Evolutionary conservation across 2,888 invertebrate species (phyloP), one percentile per base, ranked within the genome.

Genomic region (Spicauda simplicius): DNA sequence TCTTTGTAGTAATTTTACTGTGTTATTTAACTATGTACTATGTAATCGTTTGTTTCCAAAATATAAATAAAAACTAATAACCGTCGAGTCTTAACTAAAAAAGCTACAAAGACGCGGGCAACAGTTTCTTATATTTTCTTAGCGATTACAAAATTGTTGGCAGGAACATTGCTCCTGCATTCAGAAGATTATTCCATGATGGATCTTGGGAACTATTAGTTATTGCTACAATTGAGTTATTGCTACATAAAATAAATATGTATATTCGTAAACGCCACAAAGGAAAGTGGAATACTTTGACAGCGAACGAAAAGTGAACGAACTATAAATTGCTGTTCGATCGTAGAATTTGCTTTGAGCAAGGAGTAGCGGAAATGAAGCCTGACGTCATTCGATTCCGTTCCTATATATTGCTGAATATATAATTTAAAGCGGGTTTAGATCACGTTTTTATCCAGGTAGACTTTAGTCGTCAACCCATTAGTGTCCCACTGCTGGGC

Each of bases 241-340:
- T n/a, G 45, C 45, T 45, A 45, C 45, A 45, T 45, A 45, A 14
- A 12, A 45, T n/a, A 45, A 45, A 45, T 45, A 45, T 45, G 45
- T 45, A 58, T 45, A n/a, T 45, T 19, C 41, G 37, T 41, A 10
- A 5, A n/a, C 7, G n/a, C 19, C 41, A 58, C 58, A 58, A 58
- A 58, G 20, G 41, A 45, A 41, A 45, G n/a, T 45, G 20, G 58
- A 45, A 41, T 45, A 45, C 45, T 45, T 58, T 58, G 58, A 20
- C 45, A 20, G 18, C 37, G 57, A 19, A 57, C 37, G 57, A 57
- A 33, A 10, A 57, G 37, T 37, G 37, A 37, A 37, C 37, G 37
- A 37, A 37, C 37, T 37, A 37, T 12, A 37, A 37, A 37, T 37
- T 37, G 37, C 37, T 12, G 37, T 37, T 37, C 37, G 37, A 37